Percentiles rank a stretch among this genome's conserved stretches.
Conservation (phyloP, 2,888 invertebrate genomes). For the Agrotis puta region DNA sequence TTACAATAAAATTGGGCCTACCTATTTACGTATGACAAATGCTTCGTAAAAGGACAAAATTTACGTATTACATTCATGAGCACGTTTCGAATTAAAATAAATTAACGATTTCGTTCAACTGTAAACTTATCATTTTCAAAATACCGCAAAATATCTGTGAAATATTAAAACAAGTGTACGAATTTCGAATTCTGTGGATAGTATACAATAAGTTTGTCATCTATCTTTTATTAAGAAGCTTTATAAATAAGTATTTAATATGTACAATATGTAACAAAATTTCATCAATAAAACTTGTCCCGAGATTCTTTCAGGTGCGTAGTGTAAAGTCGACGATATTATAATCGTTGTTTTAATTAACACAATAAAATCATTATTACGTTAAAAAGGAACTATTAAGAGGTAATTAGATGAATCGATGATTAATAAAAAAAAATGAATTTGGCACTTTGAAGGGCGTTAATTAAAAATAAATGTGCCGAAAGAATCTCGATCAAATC, state of each 20-base stretch:
- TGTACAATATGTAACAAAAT: constrained; percentile 86
- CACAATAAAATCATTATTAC: constrained; percentile 71
- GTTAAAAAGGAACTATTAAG: constrained; percentile 79
- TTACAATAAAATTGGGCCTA: constrained; percentile 90
- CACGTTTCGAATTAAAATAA: constrained; percentile 84
- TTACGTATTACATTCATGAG: constrained; percentile 88
- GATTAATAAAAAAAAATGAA: constrained; percentile 77
- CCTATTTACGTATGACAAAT: constrained; percentile 90
- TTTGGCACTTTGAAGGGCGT: constrained; percentile 87
- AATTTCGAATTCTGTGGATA: constrained; percentile 74
- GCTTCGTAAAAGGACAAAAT: constrained; percentile 84
- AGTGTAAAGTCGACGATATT: constrained; percentile 55
- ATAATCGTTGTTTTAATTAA: constrained; percentile 67
- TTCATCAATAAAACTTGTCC: constrained; percentile 76
- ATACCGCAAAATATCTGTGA: constrained; percentile 75
- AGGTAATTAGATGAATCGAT: constrained; percentile 78
- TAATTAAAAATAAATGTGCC: constrained; percentile 69
- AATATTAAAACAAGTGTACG: constrained; percentile 80
- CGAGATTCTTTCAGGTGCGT: constrained; percentile 82
- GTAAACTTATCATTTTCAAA: constrained; percentile 77
- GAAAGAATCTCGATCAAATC: constrained; percentile 86
- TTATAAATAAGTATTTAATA: constrained; percentile 81
- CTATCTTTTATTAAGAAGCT: constrained; percentile 66
- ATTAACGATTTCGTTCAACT: constrained; percentile 79
- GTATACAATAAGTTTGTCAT: constrained; percentile 61